These are phyloP conservation scores for Haemorhous mexicanus DNA, from an alignment of 2,113 vertebrate species.

Conservation along the genomic window DNA sequence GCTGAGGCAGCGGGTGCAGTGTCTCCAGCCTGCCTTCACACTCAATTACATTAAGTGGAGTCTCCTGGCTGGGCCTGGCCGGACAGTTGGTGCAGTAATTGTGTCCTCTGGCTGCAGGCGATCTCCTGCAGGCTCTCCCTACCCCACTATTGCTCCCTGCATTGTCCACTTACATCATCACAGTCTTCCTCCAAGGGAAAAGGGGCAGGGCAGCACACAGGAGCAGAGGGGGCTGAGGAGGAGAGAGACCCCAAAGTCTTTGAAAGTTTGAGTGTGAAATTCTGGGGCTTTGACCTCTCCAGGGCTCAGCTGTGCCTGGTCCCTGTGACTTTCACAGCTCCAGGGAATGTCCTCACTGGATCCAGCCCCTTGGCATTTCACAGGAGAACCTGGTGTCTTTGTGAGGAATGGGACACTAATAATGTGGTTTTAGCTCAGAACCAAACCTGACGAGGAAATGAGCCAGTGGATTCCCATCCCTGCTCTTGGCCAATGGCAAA, in stretches of 20 bases:
- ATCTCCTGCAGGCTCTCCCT: conserved; percentile 54
- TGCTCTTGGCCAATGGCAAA: neutral
- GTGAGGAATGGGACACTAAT: neutral
- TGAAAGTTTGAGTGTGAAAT: neutral
- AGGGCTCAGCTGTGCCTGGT: neutral
- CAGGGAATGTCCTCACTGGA: neutral
- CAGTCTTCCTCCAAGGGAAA: conserved; percentile 9
- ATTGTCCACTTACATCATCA: conserved; percentile 67
- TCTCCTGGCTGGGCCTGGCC: conserved; percentile 72
- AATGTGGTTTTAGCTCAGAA: neutral
- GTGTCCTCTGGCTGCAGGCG: conserved; percentile 72
- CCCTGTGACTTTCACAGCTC: neutral
- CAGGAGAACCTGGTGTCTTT: neutral
- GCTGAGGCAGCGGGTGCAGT: conserved; percentile 60
- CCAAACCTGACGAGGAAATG: neutral
- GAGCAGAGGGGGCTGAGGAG: neutral
- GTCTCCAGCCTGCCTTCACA: conserved; percentile 96
- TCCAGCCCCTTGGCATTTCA: neutral
- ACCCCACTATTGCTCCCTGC: conserved; percentile 44
- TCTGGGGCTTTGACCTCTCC: neutral
- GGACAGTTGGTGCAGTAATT: conserved; percentile 76
- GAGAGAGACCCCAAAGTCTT: neutral
- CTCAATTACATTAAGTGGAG: conserved; percentile 96
- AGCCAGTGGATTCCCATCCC: neutral
- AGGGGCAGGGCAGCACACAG: neutral